Base-by-base conservation (phyloP, 2,113 vertebrate genomes). In the Anolis sagrei region DNA sequence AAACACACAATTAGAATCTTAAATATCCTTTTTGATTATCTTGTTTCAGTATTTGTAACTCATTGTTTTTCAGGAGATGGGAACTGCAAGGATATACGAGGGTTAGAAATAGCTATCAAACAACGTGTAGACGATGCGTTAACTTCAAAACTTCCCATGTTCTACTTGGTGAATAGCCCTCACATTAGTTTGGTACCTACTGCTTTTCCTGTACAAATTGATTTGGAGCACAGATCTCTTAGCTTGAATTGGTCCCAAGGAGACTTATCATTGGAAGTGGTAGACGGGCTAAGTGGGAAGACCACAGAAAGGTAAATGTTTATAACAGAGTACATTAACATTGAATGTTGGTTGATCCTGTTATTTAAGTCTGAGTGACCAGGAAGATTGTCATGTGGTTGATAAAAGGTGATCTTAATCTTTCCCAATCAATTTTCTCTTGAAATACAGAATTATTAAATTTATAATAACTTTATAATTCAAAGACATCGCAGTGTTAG, bases 161-260 rank as follows among this genome's bases (percentile, higher is more conserved):
- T 97, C 93, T 99, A 98, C 81, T 92, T 97, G 85, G 96, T 98
- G 89, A 96, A 97, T 92, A 97, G 95, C 90, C 97, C 97, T 27
- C 97, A 95, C 2, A 96, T 97, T 87, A 96, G 94, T 88, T 93
- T 98, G 90, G 97, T 97, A 49, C 93, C 97, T 0, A 90, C 96
- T 82, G 95, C 95, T 0, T 85, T 93, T 25, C 36, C 90, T 7
- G 0, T 92, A 54, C 94, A 95, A 8, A 48, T 21, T 19, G 90
- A 90, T 13, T 1, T 84, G 77, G 85, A 83, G 14, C 94, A 91
- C 32, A 87, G 89, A 19, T 95, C 90, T 0, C 91, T 97, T 34
- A 95, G 97, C 87, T 77, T 99, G 90, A 99, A 99, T 85, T 99
- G 99, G 98, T 97, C 96, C 0, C 94, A 97, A 75, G 97, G 97